A percentile compares a stretch with the other conserved stretches of the same genome.
These are phyloP conservation scores for Hydropotes inermis DNA, from an alignment of 2,113 vertebrate genomes.

Conservation along the genomic window DNA sequence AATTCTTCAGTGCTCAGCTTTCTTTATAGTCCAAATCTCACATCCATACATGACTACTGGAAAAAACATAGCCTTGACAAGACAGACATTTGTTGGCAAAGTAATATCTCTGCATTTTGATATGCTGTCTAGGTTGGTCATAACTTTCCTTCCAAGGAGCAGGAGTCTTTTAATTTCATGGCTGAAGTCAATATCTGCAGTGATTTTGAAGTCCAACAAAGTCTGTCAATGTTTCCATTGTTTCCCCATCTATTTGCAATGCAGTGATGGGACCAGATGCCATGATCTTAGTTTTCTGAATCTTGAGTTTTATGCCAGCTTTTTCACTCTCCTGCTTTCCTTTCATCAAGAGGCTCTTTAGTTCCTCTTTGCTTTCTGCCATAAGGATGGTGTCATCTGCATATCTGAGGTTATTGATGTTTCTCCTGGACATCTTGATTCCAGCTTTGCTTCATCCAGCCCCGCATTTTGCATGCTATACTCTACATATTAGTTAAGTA, in stretches of 20 bases:
- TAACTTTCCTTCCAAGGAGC: background rate
- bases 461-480: background rate
- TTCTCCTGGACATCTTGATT: background rate
- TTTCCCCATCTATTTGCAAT: background rate
- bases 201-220: background rate
- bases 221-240: background rate
- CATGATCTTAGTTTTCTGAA: background rate
- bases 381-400: background rate
- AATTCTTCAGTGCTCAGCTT: background rate
- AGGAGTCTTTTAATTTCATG: background rate
- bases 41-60: background rate
- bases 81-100: rapidly evolving
- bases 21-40: background rate
- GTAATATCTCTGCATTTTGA: background rate
- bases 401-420: background rate
- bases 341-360: background rate
- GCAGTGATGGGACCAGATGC: background rate
- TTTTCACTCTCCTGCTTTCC: background rate
- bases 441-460: background rate
- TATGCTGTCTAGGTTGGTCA: background rate
- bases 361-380: background rate
- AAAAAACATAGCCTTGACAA: background rate
- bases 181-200: background rate
- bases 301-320: background rate
- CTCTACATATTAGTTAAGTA: background rate